Percentiles rank a stretch among this genome's conserved stretches.
Evolutionary conservation across 2,113 vertebrate genomes (phyloP).

Genomic region (Oryzias javanicus): DNA sequence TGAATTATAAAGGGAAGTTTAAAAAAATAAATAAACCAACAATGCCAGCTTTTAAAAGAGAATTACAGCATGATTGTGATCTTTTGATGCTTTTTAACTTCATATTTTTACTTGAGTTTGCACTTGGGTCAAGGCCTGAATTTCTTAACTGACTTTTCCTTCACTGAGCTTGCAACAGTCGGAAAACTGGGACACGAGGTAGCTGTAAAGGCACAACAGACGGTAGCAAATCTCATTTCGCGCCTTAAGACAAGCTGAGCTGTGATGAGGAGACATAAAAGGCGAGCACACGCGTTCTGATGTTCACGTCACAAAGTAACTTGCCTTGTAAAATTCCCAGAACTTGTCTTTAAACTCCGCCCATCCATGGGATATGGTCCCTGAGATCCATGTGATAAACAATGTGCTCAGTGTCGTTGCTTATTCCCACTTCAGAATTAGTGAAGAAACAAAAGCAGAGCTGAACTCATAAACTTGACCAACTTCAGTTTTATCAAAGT

Average conservation of each 20-base stretch:
- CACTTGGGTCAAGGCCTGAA: no score
- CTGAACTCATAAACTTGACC: neutral
- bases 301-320: neutral
- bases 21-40: no score
- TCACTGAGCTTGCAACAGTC: no score
- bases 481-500: slow-evolving; percentile 11
- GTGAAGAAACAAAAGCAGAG: neutral
- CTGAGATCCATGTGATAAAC: slow-evolving; percentile 74
- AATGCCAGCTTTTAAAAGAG: no score
- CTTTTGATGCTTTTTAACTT: no score
- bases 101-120: no score
- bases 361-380: slow-evolving; percentile 75
- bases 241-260: neutral
- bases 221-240: neutral
- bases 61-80: no score
- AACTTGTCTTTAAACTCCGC: slow-evolving; percentile 87
- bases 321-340: slow-evolving; percentile 91
- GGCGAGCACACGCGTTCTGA: neutral
- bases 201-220: no score
- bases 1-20: no score
- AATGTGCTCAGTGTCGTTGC: slow-evolving; percentile 12
- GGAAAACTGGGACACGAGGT: no score
- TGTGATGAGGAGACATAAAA: neutral
- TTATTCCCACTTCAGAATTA: slow-evolving; percentile 34
- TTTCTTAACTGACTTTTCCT: no score